phyloP scores from a whole-genome alignment of 2,797 vertebrate genomes.

The Arnoldichthys spilopterus region DNA sequence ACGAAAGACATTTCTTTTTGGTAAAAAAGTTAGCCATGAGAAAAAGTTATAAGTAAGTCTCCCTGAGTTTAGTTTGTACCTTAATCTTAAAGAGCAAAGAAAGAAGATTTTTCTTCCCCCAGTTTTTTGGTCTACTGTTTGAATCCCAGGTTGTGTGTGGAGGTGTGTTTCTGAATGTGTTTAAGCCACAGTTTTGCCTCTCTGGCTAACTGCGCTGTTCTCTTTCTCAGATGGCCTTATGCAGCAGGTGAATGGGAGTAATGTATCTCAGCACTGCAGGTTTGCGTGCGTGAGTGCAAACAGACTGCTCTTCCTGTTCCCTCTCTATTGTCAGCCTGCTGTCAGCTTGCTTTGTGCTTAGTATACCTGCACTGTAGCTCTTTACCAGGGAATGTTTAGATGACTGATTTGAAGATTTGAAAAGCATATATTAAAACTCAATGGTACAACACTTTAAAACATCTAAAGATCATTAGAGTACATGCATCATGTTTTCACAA shows the following conservation, averaged over 20 bases:
- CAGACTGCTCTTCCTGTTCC: constrained; percentile 88
- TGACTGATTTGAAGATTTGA: background rate
- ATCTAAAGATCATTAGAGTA: background rate
- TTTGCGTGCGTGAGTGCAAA: constrained; percentile 99
- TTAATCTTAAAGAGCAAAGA: no score
- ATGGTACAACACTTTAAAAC: background rate
- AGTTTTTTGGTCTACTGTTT: background rate
- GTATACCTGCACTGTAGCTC: constrained; percentile 90
- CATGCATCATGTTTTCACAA: no score
- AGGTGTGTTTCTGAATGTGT: constrained; percentile 69
- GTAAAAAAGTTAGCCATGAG: no score
- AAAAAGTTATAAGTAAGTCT: no score
- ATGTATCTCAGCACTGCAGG: constrained; percentile 96
- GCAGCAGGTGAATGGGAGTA: constrained; percentile 98
- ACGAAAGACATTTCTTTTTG: no score
- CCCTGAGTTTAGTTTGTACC: no score
- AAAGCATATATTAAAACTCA: background rate
- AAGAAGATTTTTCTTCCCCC: background rate
- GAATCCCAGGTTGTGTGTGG: background rate
- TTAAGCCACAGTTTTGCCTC: constrained; percentile 42
- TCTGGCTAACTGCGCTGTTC: constrained; percentile 94
- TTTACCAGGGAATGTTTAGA: constrained; percentile 18
- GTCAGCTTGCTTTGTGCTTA: constrained; percentile 84
- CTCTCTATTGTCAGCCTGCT: constrained; percentile 74
- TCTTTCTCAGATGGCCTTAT: constrained; percentile 98